A percentile compares a stretch with the other conserved stretches of the same genome.
These are phyloP conservation scores for Conus ventricosus DNA, from an alignment of 1,140 invertebrate species.

Conservation along the genomic window DNA sequence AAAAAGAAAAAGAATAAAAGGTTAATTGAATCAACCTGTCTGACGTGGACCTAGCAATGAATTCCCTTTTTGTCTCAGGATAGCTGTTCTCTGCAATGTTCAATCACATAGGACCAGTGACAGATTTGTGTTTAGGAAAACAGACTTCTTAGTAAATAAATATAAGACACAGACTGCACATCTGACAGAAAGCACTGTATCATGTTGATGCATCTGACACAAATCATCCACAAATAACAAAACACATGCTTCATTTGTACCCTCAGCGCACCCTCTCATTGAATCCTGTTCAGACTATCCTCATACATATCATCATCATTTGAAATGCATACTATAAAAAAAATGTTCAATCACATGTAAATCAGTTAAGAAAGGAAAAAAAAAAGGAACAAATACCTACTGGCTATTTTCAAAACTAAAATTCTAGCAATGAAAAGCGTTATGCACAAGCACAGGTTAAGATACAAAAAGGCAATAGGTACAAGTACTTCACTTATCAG, in stretches of 20 bases:
- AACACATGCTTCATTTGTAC: background rate
- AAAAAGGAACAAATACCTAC: background rate
- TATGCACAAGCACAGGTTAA: no score
- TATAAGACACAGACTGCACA: background rate
- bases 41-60: background rate
- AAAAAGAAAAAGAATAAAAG: background rate
- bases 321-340: background rate
- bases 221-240: background rate
- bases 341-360: no score
- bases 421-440: no score
- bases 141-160: background rate
- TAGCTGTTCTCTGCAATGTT: background rate
- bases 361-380: background rate
- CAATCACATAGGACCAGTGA: background rate
- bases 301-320: background rate
- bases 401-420: no score
- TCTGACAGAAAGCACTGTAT: background rate
- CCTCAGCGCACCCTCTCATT: background rate
- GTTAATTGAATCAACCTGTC: background rate
- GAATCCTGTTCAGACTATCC: background rate
- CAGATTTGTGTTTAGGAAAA: background rate
- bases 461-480: no score
- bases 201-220: background rate
- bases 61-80: background rate
- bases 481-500: no score